Evolutionary conservation across 2,113 vertebrate species (phyloP).

Genomic region (Callionymus lyra): DNA sequence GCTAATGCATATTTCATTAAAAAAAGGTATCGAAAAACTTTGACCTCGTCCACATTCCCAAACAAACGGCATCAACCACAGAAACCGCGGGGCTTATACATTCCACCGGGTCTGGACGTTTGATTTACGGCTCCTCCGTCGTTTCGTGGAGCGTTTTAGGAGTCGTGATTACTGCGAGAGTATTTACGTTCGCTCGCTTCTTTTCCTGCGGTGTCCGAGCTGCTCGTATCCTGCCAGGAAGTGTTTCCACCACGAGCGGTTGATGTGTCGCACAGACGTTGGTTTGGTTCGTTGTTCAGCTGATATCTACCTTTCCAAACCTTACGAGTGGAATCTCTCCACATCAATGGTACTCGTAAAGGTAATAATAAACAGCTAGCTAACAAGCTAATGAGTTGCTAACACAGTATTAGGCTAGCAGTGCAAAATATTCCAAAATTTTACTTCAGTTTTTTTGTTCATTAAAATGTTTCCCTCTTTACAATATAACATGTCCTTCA

Average conservation of each 20-base stretch:
- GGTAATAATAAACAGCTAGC: too few species aligned
- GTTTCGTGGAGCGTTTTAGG: constrained; percentile 7
- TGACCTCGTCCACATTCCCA: constrained; percentile 21
- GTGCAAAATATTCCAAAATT: too few species aligned
- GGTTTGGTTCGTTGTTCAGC: constrained; percentile 32
- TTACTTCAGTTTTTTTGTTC: too few species aligned
- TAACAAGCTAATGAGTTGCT: too few species aligned
- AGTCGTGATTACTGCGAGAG: background rate
- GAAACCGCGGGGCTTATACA: constrained; percentile 9
- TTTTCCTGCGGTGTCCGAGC: constrained; percentile 29
- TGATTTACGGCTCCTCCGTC: constrained; percentile 23
- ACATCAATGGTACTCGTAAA: too few species aligned
- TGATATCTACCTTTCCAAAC: constrained; percentile 40
- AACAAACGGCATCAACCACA: constrained; percentile 18
- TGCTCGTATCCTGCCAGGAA: constrained; percentile 36
- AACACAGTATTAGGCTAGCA: too few species aligned
- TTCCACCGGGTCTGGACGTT: constrained; percentile 8
- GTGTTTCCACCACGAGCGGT: constrained; percentile 29
- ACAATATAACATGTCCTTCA: too few species aligned
- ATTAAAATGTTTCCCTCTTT: too few species aligned
- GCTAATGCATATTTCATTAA: constrained; percentile 22
- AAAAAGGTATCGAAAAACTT: constrained; percentile 14
- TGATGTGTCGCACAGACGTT: constrained; percentile 25
- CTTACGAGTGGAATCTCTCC: constrained; percentile 27
- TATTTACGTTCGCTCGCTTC: constrained; percentile 14